phyloP scores from a whole-genome alignment of 2,888 invertebrate species.

The Trichopria drosophilae region DNA sequence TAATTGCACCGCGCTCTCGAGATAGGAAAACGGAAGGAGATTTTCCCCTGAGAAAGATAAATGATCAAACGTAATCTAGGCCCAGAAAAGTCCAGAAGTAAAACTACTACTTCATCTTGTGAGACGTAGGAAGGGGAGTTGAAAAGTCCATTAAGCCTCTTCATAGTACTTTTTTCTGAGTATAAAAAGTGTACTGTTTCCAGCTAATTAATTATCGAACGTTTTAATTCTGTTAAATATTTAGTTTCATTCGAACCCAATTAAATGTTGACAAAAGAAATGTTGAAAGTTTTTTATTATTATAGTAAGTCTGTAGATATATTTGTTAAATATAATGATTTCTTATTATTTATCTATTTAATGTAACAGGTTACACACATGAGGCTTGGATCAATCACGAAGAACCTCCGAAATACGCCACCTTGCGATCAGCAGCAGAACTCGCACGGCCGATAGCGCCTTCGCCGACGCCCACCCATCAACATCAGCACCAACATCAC shows the following conservation, averaged over 20 bases:
- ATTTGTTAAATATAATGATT: neutral
- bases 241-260: too few relatives aligned
- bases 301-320: too few relatives aligned
- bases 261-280: too few relatives aligned
- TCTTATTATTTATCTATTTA: conserved; percentile 4
- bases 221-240: too few relatives aligned
- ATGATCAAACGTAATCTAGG: conserved; percentile 19
- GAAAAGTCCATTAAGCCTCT: too few relatives aligned
- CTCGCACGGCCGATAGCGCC: conserved; percentile 50
- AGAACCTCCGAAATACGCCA: conserved; percentile 63
- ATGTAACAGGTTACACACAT: conserved; percentile 54
- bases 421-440: conserved; percentile 62
- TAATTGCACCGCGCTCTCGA: conserved; percentile 13
- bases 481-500: conserved; percentile 44
- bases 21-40: neutral
- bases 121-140: too few relatives aligned
- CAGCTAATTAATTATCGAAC: too few relatives aligned
- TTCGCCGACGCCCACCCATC: conserved; percentile 42
- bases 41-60: conserved; percentile 10
- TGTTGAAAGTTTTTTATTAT: too few relatives aligned
- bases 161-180: too few relatives aligned
- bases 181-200: too few relatives aligned
- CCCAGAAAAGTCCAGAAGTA: conserved; percentile 3
- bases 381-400: conserved; percentile 56
- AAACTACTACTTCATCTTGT: too few relatives aligned